A percentile compares a stretch with the other conserved stretches of the same genome.
These are phyloP conservation scores for Pyrgilauda ruficollis DNA, from an alignment of 2,113 vertebrate genomes.

Conservation along the genomic window DNA sequence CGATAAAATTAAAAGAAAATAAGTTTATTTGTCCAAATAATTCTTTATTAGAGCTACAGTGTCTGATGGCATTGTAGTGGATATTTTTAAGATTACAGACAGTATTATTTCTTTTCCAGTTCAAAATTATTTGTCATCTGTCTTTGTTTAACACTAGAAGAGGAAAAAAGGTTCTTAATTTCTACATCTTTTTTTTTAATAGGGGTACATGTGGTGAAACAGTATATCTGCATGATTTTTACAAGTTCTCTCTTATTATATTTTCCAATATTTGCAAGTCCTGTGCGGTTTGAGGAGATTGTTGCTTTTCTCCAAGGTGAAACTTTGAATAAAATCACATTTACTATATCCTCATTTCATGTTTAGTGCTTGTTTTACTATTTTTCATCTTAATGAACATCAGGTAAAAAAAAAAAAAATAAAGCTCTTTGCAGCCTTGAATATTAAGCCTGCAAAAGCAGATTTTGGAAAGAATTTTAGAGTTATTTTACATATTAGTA, in stretches of 20 bases:
- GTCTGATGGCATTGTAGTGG: neutral
- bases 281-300: neutral
- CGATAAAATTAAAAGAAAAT: neutral
- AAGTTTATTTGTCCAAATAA: neutral
- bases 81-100: neutral
- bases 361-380: slow-evolving; percentile 7
- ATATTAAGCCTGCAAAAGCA: neutral
- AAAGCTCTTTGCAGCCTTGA: neutral
- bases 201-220: neutral
- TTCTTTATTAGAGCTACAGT: neutral
- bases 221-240: neutral
- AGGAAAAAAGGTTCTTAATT: neutral
- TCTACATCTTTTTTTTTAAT: neutral
- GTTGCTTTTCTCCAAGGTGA: neutral
- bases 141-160: neutral
- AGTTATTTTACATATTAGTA: neutral
- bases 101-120: neutral
- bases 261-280: neutral
- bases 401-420: neutral
- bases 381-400: slow-evolving; percentile 30
- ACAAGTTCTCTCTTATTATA: neutral
- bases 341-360: neutral
- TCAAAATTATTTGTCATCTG: neutral
- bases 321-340: slow-evolving; percentile 9
- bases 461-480: neutral